Evolutionary conservation across 2,113 vertebrate genomes (phyloP), one percentile per base, ranked within the genome.

Genomic region (Columba janthina): DNA sequence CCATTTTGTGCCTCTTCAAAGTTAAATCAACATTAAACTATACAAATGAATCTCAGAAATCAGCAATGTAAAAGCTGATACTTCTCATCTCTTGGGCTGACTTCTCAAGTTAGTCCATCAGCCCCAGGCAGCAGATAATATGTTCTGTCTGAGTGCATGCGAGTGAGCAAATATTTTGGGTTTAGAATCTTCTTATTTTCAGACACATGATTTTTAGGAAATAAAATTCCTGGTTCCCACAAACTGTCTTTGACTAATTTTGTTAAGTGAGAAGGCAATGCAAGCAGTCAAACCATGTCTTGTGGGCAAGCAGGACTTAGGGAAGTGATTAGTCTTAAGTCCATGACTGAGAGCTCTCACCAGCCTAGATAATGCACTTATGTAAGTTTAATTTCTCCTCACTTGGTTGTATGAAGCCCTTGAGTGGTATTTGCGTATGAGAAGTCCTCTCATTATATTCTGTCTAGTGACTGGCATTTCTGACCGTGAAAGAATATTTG

Each of bases 401-500:
- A 53, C 66, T 77, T 72, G 21, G 21, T 64, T 60, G 50, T 61
- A 12, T 86, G 51, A 94, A 82, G 42, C 76, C 22, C 29, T 84
- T 91, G 77, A 91, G 29, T 46, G 15, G 67, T 74, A 94, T 80
- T 58, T 80, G 54, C 3, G 0, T 89, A n/a, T 61, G 24, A 91
- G 72, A 84, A 95, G 28, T 88, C 57, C 54, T 92, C 76, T 96
- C 50, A 70, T 67, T 84, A 51, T 80, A 70, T 71, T 95, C n/a
- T 61, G 56, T 71, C 50, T 20, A 26, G 48, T 75, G 38, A 87
- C 31, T 88, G 67, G 36, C 58, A 78, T 95, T 97, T 93, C 71
- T 96, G 91, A 91, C 81, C 17, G 2, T 94, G 51, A 84, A 91
- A 84, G 69, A 79, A 75, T 93, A 91, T 91, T 82, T 92, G 54